These are phyloP conservation scores for Lathronympha strigana DNA, from an alignment of 2,888 invertebrate genomes.

Conservation along the genomic window DNA sequence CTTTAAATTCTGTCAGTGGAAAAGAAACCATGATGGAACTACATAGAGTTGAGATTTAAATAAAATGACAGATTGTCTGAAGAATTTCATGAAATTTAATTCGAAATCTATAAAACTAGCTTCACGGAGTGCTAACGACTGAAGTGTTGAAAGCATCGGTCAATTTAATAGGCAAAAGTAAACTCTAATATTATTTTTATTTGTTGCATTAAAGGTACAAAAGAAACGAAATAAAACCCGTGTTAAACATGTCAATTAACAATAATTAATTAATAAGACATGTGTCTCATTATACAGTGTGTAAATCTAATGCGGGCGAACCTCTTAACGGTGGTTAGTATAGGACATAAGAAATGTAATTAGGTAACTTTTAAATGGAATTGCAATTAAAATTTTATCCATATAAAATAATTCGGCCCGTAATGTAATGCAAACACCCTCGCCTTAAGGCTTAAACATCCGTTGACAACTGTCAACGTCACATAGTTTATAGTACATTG, in stretches of 20 bases:
- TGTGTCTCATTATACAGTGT: too few species aligned
- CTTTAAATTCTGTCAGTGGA: not conserved
- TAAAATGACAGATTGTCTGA: not conserved
- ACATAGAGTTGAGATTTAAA: not conserved
- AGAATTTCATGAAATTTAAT: not conserved
- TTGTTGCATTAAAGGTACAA: not conserved
- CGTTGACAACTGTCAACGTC: too few species aligned
- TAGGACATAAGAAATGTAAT: too few species aligned
- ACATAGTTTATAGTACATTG: too few species aligned
- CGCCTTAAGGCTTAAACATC: too few species aligned
- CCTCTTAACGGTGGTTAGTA: too few species aligned
- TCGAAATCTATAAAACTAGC: constrained; percentile 30
- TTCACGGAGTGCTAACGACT: constrained; percentile 32
- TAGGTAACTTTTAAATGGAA: too few species aligned
- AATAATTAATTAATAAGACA: too few species aligned
- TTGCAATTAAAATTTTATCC: too few species aligned
- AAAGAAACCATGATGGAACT: not conserved
- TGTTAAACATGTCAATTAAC: not conserved
- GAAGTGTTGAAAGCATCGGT: constrained; percentile 19
- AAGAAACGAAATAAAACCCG: not conserved
- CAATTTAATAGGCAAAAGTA: constrained; percentile 16
- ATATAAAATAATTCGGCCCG: too few species aligned
- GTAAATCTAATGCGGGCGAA: too few species aligned
- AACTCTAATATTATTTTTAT: constrained; percentile 14
- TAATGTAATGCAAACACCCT: too few species aligned